Conservation (phyloP, 2,797 vertebrate species). For the Pogonophryne albipinna region DNA sequence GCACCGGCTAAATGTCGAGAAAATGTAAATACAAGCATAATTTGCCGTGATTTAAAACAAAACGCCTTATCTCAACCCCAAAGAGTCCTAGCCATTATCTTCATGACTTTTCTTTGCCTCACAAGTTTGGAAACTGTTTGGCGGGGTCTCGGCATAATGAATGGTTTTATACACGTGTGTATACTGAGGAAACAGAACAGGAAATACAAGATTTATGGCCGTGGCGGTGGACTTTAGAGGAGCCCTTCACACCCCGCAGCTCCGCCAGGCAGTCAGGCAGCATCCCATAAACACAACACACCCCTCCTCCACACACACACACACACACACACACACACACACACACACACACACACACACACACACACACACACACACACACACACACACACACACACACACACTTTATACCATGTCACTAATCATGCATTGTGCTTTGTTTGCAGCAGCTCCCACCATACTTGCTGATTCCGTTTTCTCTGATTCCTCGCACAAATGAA, state of each 20-base stretch:
- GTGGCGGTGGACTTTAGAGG: slow-evolving; percentile 51
- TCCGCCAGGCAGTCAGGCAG: slow-evolving; percentile 36
- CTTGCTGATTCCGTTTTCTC: slow-evolving; percentile 21
- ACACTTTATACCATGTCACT: slow-evolving; percentile 3
- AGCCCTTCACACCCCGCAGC: slow-evolving; percentile 45
- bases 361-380: background rate
- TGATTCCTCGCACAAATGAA: slow-evolving; percentile 29
- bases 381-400: slow-evolving; percentile 12
- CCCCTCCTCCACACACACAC: slow-evolving; percentile 20
- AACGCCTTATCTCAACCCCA: background rate
- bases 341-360: slow-evolving; percentile 23
- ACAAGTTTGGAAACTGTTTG: background rate
- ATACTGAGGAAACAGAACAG: slow-evolving; percentile 43
- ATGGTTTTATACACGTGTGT: background rate
- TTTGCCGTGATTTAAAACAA: background rate
- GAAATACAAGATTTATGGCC: slow-evolving; percentile 63
- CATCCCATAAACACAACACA: slow-evolving; percentile 42
- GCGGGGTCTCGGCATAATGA: background rate
- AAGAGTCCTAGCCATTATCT: background rate
- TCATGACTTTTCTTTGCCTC: background rate
- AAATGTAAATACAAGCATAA: background rate
- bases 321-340: no score
- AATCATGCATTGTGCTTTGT: slow-evolving; percentile 6
- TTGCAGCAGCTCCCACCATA: background rate
- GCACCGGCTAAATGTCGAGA: background rate